These are phyloP conservation scores for Salvelinus sp. DNA, from an alignment of 2,113 vertebrate genomes.

Conservation along the genomic window DNA sequence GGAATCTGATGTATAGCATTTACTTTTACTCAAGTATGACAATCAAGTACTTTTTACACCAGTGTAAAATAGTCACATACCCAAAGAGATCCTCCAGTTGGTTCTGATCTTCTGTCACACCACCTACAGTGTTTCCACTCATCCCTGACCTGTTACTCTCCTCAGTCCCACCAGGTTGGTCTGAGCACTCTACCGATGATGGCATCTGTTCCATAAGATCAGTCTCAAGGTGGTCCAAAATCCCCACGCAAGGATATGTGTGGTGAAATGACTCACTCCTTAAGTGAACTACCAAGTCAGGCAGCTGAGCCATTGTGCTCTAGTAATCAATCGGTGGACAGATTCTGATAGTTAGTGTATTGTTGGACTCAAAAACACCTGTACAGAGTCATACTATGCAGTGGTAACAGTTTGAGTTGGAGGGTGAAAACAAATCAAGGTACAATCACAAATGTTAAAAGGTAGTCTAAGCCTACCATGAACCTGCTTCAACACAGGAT, in stretches of 20 bases:
- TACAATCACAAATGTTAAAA: too few relatives aligned
- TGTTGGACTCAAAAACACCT: too few relatives aligned
- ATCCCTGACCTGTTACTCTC: not conserved
- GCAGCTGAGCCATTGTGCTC: slow-evolving; percentile 23
- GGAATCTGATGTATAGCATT: too few relatives aligned
- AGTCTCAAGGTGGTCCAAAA: not conserved
- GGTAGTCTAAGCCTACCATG: too few relatives aligned
- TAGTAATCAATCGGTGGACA: not conserved
- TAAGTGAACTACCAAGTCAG: not conserved
- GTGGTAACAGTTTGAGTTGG: too few relatives aligned
- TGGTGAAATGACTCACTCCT: too few relatives aligned
- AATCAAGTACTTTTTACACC: too few relatives aligned
- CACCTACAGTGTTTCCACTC: not conserved
- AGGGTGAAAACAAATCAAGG: too few relatives aligned
- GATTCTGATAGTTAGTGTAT: not conserved
- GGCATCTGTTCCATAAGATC: slow-evolving; percentile 3
- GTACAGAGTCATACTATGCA: too few relatives aligned
- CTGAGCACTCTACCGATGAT: not conserved
- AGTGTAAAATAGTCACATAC: not conserved
- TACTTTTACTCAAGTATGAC: too few relatives aligned
- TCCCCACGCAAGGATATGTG: not conserved
- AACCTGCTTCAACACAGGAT: not conserved
- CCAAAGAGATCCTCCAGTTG: not conserved
- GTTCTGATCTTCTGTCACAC: not conserved
- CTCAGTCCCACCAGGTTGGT: not conserved